phyloP scores from a whole-genome alignment of 2,888 invertebrate species.

The Euphydryas editha region DNA sequence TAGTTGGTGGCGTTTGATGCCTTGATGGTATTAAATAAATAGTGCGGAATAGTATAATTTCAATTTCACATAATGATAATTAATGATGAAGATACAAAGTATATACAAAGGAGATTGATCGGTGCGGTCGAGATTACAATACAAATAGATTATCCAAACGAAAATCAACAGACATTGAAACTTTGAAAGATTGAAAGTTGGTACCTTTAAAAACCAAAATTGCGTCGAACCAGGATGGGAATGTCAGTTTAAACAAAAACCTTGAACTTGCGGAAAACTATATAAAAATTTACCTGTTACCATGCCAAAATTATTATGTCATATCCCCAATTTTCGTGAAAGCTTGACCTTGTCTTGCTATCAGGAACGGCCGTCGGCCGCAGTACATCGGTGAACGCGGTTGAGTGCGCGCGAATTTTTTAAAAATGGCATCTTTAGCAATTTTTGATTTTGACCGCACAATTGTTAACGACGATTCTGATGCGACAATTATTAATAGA shows the following conservation, averaged over 20 bases:
- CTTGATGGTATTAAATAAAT: no score
- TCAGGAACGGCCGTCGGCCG: constrained; percentile 19
- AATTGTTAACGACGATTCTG: constrained; percentile 73
- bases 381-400: constrained; percentile 49
- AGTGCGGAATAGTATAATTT: no score
- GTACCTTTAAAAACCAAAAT: background rate
- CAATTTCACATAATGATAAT: no score
- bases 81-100: no score
- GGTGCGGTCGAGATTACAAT: no score
- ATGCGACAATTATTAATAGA: constrained; percentile 72
- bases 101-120: no score
- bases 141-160: background rate
- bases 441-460: constrained; percentile 79
- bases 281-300: constrained; percentile 44
- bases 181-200: no score
- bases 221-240: background rate
- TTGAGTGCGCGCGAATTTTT: constrained; percentile 53
- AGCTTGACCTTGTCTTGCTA: constrained; percentile 21
- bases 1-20: no score
- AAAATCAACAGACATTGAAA: background rate
- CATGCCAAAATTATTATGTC: constrained; percentile 40
- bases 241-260: constrained; percentile 15
- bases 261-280: constrained; percentile 35
- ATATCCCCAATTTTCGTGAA: constrained; percentile 42
- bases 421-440: constrained; percentile 65